Conservation (phyloP, 2,888 invertebrate genomes). For the Perdita meconis region DNA sequence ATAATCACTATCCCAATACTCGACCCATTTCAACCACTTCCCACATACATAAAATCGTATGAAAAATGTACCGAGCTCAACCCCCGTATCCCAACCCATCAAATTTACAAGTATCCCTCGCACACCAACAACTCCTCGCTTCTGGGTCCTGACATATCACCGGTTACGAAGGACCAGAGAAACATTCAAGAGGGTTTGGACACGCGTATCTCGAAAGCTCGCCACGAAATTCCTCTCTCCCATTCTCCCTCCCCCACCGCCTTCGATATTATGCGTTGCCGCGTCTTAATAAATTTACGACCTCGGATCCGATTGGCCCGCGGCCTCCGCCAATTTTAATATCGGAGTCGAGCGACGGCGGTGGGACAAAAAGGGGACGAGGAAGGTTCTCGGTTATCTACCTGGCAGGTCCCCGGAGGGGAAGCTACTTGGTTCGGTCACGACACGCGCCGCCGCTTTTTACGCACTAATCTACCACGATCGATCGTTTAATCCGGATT, state of each 20-base stretch:
- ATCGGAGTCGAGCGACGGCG: conserved; percentile 41
- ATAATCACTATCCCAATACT: no score
- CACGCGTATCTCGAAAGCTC: not conserved
- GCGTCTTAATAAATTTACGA: conserved; percentile 73
- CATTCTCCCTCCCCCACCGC: conserved; percentile 12
- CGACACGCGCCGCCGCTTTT: conserved; percentile 63
- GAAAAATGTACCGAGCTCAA: conserved; percentile 7
- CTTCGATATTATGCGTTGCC: conserved; percentile 67
- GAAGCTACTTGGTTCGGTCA: not conserved
- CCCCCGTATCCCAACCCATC: not conserved
- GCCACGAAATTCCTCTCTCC: conserved; percentile 6
- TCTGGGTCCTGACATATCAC: not conserved
- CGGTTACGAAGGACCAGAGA: not conserved
- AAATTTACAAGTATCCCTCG: not conserved
- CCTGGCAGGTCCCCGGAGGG: not conserved
- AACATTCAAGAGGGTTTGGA: conserved; percentile 16
- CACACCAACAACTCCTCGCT: not conserved
- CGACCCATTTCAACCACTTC: not conserved
- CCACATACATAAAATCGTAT: not conserved
- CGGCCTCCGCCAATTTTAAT: conserved; percentile 64
- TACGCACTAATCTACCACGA: conserved; percentile 70
- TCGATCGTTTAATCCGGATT: conserved; percentile 75
- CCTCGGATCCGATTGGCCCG: conserved; percentile 56
- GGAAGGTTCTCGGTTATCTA: conserved; percentile 27
- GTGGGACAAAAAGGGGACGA: not conserved